A percentile compares a stretch with the other conserved stretches of the same genome.
Conservation (phyloP, 2,888 invertebrate genomes). For the Crocallis elinguaria region DNA sequence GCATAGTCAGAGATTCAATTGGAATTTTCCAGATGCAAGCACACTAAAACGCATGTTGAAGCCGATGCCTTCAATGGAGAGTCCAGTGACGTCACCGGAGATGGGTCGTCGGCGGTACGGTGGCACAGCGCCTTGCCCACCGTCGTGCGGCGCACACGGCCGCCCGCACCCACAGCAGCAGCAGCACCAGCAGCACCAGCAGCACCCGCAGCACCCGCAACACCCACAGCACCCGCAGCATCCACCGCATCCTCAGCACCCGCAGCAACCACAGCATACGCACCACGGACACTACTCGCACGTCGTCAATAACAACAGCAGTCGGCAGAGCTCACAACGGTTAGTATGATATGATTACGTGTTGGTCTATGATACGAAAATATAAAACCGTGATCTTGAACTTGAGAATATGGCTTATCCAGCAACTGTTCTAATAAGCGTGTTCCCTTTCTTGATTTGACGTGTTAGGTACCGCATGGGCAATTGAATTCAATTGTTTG, state of each 20-base stretch:
- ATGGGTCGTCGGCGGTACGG: constrained; percentile 93
- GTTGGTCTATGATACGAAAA: constrained; percentile 5
- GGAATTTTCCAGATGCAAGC: constrained; percentile 87
- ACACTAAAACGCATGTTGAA: constrained; percentile 97
- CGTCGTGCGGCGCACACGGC: constrained; percentile 86
- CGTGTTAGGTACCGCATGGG: no score
- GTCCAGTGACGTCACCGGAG: constrained; percentile 95
- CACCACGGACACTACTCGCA: constrained; percentile 74
- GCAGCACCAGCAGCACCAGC: constrained; percentile 81
- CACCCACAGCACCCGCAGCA: constrained; percentile 83
- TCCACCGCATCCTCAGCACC: constrained; percentile 80
- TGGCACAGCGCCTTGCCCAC: constrained; percentile 81
- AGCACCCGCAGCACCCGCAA: constrained; percentile 73
- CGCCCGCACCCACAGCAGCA: constrained; percentile 85
- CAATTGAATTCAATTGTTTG: no score
- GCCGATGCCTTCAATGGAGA: constrained; percentile 95
- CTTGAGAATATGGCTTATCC: no score
- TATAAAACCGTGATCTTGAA: no score
- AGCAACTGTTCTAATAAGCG: no score
- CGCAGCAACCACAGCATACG: constrained; percentile 81
- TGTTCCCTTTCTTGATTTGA: no score
- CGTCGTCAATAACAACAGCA: constrained; percentile 86
- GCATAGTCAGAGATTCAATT: not conserved
- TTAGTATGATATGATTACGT: constrained; percentile 78
- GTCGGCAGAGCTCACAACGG: constrained; percentile 88